Evolutionary conservation across 2,888 invertebrate genomes (phyloP), one percentile per base, ranked within the genome.

Genomic region (Drosophila vallismaia): DNA sequence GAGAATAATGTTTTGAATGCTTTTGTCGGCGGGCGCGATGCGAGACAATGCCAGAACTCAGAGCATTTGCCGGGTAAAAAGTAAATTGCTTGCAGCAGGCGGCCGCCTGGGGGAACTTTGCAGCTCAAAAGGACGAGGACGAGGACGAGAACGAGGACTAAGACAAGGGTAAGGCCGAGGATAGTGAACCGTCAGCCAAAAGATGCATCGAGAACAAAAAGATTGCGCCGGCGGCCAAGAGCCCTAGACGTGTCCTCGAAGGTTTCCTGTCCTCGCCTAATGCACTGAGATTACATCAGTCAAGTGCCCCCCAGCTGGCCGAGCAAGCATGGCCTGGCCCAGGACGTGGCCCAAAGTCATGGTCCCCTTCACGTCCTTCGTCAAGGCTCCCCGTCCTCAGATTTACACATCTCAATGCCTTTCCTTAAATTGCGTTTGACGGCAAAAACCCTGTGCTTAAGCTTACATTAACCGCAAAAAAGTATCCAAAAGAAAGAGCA

Each of bases 241-340:
- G 67, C 50, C 60, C 70, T 70, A 70, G 70, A 69, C 60, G 70
- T 69, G 69, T 70, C 58, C 69, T 70, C 52, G 70, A 70, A 59
- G 70, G 55, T 54, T 69, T 69, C 70, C 70, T 60, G 68, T 69
- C 69, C 69, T 70, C 59, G 70, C 51, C 60, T 70, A 70, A 70
- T 70, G 70, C 69, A 70, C 70, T 60, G 60, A 54, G 70, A 70
- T 70, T 70, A 69, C 70, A 70, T 70, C 70, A 70, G 70, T 70
- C 70, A 70, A 70, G 70, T 59, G 69, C 69, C 69, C 69, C 54
- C 69, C 57, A 54, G 52, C 58, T 45, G 33, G 56, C 55, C 63
- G 45, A 38, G 55, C 19, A 55, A 63, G 54, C 50, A 50, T 40
- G 19, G 19, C 19, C 19, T 49, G 31, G 54, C 33, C 44, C 44